Percentiles rank a stretch among this genome's conserved stretches.
Conservation (phyloP, 64 coral and sea anemone species). For the Pocillopora damicornis region DNA sequence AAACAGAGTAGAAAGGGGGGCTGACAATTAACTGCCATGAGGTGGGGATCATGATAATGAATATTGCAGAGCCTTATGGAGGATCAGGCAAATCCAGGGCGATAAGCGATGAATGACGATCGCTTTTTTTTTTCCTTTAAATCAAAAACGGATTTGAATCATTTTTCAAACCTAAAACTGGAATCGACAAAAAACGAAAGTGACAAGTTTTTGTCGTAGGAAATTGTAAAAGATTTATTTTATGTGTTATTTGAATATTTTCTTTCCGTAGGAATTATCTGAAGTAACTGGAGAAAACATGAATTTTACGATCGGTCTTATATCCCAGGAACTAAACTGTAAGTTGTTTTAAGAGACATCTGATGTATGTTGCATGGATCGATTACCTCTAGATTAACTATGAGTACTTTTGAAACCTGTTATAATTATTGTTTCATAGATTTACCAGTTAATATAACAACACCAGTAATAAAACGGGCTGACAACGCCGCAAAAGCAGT, state of each 20-base stretch:
- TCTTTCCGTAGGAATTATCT: neutral
- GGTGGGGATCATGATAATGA: too few relatives aligned
- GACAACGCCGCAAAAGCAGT: neutral
- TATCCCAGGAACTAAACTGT: slow-evolving; percentile 25
- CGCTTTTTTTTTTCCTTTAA: too few relatives aligned
- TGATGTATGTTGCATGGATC: too few relatives aligned
- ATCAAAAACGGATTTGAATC: too few relatives aligned
- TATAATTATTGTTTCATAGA: neutral
- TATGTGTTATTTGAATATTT: neutral
- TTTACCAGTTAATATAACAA: slow-evolving; percentile 29
- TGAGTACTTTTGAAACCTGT: neutral
- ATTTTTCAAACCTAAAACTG: too few relatives aligned
- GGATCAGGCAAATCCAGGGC: too few relatives aligned
- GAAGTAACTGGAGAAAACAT: slow-evolving; percentile 37
- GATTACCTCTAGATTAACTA: neutral
- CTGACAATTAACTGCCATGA: too few relatives aligned
- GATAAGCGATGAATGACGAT: too few relatives aligned
- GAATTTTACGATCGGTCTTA: slow-evolving; percentile 33
- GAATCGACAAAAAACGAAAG: too few relatives aligned
- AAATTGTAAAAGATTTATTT: neutral
- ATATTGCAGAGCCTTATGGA: too few relatives aligned
- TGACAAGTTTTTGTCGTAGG: neutral
- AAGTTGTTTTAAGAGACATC: neutral
- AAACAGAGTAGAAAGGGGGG: too few relatives aligned
- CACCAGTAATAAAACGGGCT: slow-evolving; percentile 11